These are phyloP conservation scores for Beroe forskalii DNA, from an alignment of 37 sponge, comb jelly and placozoan genomes.

Conservation along the genomic window DNA sequence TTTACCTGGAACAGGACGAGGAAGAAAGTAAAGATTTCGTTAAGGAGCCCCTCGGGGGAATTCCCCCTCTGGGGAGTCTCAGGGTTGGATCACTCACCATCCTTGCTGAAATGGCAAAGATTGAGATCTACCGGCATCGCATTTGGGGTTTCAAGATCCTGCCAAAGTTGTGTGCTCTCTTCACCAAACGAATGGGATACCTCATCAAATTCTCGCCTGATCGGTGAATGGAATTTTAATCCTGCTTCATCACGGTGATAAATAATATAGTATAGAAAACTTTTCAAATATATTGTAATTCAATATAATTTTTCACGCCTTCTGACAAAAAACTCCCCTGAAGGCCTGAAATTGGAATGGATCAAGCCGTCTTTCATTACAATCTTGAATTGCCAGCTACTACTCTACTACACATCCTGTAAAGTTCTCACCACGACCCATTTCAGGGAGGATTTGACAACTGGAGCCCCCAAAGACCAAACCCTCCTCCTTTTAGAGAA, in stretches of 20 bases:
- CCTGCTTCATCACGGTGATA: too few species aligned
- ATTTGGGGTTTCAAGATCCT: conserved; percentile 34
- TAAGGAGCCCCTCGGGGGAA: conserved; percentile 53
- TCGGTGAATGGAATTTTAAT: background rate
- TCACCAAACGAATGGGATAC: conserved; percentile 26
- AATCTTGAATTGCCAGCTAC: too few species aligned
- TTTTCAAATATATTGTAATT: too few species aligned
- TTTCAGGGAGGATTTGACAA: conserved; percentile 44
- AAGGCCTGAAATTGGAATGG: too few species aligned
- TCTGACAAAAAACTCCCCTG: too few species aligned
- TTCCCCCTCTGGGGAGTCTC: conserved; percentile 53
- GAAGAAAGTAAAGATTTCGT: background rate
- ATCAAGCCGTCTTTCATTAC: too few species aligned
- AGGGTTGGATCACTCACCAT: conserved; percentile 50
- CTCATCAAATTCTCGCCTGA: conserved; percentile 30
- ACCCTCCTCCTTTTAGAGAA: conserved; percentile 9
- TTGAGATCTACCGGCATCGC: background rate
- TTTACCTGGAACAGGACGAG: conserved; percentile 50
- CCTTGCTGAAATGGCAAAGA: conserved; percentile 40
- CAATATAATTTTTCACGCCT: too few species aligned
- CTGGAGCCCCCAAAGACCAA: conserved; percentile 42
- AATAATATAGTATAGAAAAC: too few species aligned
- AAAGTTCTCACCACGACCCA: too few species aligned
- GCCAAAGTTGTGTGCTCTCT: background rate
- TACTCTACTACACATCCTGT: too few species aligned